Conservation (phyloP, 2,888 invertebrate species). For the Hirtodrosophila trivittata region DNA sequence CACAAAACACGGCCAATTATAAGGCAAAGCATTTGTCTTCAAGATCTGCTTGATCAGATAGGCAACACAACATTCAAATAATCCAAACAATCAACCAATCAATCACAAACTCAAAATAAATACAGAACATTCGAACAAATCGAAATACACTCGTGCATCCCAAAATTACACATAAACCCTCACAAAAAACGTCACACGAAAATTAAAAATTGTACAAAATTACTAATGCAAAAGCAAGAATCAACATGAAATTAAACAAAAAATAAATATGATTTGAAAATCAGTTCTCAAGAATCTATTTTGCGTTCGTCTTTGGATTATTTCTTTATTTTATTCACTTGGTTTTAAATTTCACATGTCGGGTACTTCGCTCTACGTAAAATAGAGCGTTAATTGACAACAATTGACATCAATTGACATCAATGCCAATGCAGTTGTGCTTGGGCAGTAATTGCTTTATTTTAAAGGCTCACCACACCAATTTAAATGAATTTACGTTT, state of each 20-base stretch:
- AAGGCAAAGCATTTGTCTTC: too few species aligned
- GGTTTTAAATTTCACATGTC: slow-evolving; percentile 17
- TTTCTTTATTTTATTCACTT: slow-evolving; percentile 37
- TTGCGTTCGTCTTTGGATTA: slow-evolving; percentile 54
- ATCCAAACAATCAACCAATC: too few species aligned
- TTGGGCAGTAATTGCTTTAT: slow-evolving; percentile 38
- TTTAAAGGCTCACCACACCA: slow-evolving; percentile 51
- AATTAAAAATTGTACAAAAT: slow-evolving; percentile 52
- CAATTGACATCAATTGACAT: slow-evolving; percentile 21
- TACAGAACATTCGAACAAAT: too few species aligned
- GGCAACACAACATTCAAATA: too few species aligned
- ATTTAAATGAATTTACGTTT: slow-evolving; percentile 34
- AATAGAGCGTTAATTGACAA: slow-evolving; percentile 28
- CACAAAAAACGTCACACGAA: slow-evolving; percentile 34
- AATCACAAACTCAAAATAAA: too few species aligned
- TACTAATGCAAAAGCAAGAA: slow-evolving; percentile 56
- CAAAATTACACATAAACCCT: too few species aligned
- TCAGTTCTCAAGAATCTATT: slow-evolving; percentile 57
- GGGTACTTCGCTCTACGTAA: slow-evolving; percentile 50
- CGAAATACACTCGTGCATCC: too few species aligned
- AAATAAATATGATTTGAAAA: slow-evolving; percentile 45
- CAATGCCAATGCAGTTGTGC: slow-evolving; percentile 27
- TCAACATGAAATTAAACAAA: slow-evolving; percentile 56
- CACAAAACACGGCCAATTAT: slow-evolving; percentile 32
- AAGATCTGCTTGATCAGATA: too few species aligned